Evolutionary conservation across 2,797 vertebrate species (phyloP).

Genomic region (Microctenopoma steveboyesi): DNA sequence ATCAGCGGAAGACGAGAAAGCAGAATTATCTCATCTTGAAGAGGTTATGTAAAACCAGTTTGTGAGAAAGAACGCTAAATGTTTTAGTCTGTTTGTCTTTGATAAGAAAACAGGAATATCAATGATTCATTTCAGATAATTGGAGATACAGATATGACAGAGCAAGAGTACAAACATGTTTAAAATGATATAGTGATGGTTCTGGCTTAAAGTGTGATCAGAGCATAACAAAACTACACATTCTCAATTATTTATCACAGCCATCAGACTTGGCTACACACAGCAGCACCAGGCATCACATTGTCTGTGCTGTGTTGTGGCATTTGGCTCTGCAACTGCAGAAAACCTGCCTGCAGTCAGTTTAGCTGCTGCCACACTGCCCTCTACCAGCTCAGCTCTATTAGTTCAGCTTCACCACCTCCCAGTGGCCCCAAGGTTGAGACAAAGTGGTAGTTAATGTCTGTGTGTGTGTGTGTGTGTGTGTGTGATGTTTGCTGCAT

Average conservation of each 20-base stretch:
- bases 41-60: no score
- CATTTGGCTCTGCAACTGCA: constrained; percentile 53
- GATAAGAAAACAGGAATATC: no score
- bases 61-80: no score
- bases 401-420: constrained; percentile 75
- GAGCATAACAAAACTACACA: constrained; percentile 13
- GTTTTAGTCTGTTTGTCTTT: no score
- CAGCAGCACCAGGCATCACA: constrained; percentile 14
- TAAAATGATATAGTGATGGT: not conserved
- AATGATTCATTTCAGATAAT: no score
- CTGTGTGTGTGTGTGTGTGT: constrained; percentile 29
- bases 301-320: constrained; percentile 24
- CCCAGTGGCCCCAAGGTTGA: constrained; percentile 63
- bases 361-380: constrained; percentile 58
- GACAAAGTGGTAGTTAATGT: constrained; percentile 57
- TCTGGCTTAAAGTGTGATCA: not conserved
- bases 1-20: not conserved
- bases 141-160: not conserved
- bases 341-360: constrained; percentile 48
- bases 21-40: not conserved
- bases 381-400: constrained; percentile 70
- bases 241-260: constrained; percentile 7
- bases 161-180: no score
- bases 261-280: constrained; percentile 14
- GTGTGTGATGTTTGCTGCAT: constrained; percentile 41